These are phyloP conservation scores for Pollenia angustigena DNA, from an alignment of 2,888 invertebrate species.

Conservation along the genomic window DNA sequence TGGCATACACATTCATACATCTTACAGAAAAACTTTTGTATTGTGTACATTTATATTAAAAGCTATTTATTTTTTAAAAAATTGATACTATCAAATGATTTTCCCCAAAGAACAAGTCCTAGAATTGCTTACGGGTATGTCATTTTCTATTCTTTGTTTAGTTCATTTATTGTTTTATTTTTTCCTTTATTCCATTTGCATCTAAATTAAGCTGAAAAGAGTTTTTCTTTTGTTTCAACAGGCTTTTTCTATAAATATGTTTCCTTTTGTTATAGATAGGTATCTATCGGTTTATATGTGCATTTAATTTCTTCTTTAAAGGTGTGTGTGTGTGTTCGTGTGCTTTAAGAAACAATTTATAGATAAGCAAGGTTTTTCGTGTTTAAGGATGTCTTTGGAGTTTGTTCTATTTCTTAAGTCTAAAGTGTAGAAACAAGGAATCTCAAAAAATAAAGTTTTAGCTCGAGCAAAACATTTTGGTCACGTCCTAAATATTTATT, in stretches of 20 bases:
- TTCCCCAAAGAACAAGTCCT: too few species aligned
- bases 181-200: neutral
- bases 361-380: conserved; percentile 62
- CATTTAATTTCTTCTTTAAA: neutral
- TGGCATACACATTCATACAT: too few species aligned
- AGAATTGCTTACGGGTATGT: too few species aligned
- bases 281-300: neutral
- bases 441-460: neutral
- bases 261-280: neutral
- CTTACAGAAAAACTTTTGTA: too few species aligned
- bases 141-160: too few species aligned
- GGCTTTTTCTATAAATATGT: neutral
- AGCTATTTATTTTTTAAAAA: too few species aligned
- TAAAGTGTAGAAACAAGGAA: neutral
- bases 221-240: neutral
- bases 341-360: conserved; percentile 25
- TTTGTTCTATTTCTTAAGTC: neutral
- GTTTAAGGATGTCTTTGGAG: conserved; percentile 49
- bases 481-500: conserved; percentile 45
- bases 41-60: too few species aligned
- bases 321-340: conserved; percentile 3
- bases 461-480: neutral
- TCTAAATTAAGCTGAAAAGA: conserved; percentile 25
- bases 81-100: too few species aligned
- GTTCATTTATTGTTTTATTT: too few species aligned